These are phyloP conservation scores for Choristoneura rosaceana DNA, from an alignment of 2,888 invertebrate genomes.

Conservation along the genomic window DNA sequence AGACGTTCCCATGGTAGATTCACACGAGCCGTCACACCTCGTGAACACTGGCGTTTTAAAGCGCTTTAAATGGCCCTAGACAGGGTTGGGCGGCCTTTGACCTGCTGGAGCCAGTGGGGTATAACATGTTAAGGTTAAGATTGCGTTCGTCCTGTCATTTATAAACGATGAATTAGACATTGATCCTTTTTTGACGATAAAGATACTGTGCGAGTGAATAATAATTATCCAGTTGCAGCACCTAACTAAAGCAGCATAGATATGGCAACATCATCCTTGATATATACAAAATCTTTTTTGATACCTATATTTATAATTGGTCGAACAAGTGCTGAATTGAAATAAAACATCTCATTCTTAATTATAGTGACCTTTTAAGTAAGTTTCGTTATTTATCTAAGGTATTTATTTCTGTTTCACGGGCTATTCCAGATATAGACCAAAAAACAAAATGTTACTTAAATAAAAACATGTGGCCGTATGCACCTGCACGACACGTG, in stretches of 20 bases:
- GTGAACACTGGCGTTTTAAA: slow-evolving; percentile 61
- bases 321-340: neutral
- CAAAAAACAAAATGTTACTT: slow-evolving; percentile 17
- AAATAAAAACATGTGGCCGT: slow-evolving; percentile 30
- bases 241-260: too few relatives aligned
- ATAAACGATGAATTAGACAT: too few relatives aligned
- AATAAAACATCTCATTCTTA: neutral
- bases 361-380: slow-evolving; percentile 11
- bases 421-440: slow-evolving; percentile 21
- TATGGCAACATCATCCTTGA: neutral
- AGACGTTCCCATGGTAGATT: slow-evolving; percentile 75
- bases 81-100: slow-evolving; percentile 71
- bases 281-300: neutral
- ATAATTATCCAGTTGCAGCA: too few relatives aligned
- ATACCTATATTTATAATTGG: neutral
- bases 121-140: slow-evolving; percentile 26
- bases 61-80: slow-evolving; percentile 58
- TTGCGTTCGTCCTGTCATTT: slow-evolving; percentile 14
- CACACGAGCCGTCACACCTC: slow-evolving; percentile 79
- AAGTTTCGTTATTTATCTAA: neutral
- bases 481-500: slow-evolving; percentile 39
- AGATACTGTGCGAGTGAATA: too few relatives aligned
- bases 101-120: slow-evolving; percentile 48
- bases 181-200: too few relatives aligned
- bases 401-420: neutral